Base-by-base conservation (phyloP, 2,888 invertebrate species). In the Diloba caeruleocephala region DNA sequence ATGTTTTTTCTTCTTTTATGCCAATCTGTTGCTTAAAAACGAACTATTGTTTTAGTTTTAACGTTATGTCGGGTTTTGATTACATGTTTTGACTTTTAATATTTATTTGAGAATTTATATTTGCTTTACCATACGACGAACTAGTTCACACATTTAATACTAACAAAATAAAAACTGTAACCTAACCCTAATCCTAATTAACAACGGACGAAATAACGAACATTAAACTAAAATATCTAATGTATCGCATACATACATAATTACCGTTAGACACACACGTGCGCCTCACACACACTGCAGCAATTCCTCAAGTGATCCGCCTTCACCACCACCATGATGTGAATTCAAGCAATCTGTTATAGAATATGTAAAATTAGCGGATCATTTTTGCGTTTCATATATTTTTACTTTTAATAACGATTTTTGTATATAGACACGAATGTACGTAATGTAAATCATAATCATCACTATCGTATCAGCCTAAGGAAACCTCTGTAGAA, bases 281-380 rank as follows among this genome's bases (percentile, higher is more conserved):
- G 78, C 58, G 54, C 13, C 19, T 8, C 36, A 53, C 76, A 43
- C 84, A 74, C 84, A 85, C 84, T 44, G 38, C 59, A 57, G 41
- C 58, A 48, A 60, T 82, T 83, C 81, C 85, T 89, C 88, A 90
- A 90, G 89, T 89, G 90, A 86, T 83, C 81, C 84, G 89, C 90
- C 89, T 90, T 89, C 85, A 85, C 83, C 82, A 79, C 85, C 84
- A 84, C 85, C 83, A 81, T 77, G 73, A 81, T 81, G 79, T 82
- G 88, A 85, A 88, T 90, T 87, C 85, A 90, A 89, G 89, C 90
- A 90, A 86, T 87, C 79, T 77, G 59, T 39, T 62, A 48, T 44
- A 85, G 88, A 56, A 81, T 71, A 83, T 34, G 64, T 7, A 5
- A 6, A 65, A 70, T 60, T 15, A 4, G 0, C 15, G 46, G 38